phyloP scores from a whole-genome alignment of 2,113 vertebrate species.

The Mellivora capensis region DNA sequence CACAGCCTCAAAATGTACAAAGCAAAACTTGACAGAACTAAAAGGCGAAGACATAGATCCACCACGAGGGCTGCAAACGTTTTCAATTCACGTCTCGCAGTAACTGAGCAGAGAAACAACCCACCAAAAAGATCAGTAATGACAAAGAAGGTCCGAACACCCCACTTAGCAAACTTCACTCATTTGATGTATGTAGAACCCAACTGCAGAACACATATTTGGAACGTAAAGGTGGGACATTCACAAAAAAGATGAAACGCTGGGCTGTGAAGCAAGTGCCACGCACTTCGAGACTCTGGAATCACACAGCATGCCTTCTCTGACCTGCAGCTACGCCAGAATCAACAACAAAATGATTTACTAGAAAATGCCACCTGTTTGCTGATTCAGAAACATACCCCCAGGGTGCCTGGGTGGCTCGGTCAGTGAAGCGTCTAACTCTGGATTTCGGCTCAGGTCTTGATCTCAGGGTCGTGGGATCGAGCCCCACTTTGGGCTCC shows the following conservation, averaged over 20 bases:
- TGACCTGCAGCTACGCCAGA: not conserved
- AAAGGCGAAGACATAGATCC: not conserved
- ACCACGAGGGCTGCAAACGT: too few species aligned
- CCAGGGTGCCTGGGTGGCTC: not conserved
- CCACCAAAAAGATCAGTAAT: too few species aligned
- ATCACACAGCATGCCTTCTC: rapidly evolving
- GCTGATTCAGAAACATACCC: not conserved
- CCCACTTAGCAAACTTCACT: rapidly evolving
- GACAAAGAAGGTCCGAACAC: rapidly evolving
- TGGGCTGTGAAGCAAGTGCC: not conserved
- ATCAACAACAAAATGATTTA: not conserved
- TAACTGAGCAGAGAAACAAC: not conserved
- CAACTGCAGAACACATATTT: rapidly evolving
- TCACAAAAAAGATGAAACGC: rapidly evolving
- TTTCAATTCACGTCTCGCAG: not conserved
- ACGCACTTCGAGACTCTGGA: not conserved
- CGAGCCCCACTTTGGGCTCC: not conserved
- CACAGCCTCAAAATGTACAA: not conserved
- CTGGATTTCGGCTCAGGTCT: not conserved
- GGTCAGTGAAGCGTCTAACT: not conserved
- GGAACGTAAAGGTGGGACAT: rapidly evolving
- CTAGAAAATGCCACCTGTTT: rapidly evolving
- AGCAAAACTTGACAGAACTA: not conserved
- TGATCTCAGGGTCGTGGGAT: not conserved
- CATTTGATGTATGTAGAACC: rapidly evolving